Conservation (phyloP, 2,113 vertebrate species). For the Anseranas semipalmata region DNA sequence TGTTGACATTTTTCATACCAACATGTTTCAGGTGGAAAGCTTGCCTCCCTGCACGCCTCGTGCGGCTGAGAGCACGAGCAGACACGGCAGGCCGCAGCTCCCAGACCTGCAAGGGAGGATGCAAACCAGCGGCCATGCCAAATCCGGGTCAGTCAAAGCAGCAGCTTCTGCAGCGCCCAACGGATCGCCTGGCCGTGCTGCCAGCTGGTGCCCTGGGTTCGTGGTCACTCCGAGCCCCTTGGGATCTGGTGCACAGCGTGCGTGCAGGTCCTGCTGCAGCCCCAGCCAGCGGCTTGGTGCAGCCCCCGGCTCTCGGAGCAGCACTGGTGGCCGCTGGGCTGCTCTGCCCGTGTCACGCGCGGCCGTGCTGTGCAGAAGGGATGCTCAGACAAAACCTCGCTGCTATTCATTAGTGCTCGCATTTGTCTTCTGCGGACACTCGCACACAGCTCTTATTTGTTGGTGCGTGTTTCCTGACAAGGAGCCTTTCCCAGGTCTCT, state of each 20-base stretch:
- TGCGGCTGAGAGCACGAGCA: not conserved
- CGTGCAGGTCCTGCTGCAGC: not conserved
- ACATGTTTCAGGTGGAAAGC: not conserved
- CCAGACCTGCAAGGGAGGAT: not conserved
- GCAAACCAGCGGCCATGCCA: not conserved
- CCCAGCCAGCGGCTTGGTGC: not conserved
- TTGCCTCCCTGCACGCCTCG: fast-evolving
- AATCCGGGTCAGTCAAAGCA: not conserved
- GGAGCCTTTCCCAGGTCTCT: not conserved
- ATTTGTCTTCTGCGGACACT: not conserved
- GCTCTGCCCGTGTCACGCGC: not conserved
- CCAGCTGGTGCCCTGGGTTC: not conserved
- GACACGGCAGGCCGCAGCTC: not conserved
- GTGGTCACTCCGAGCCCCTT: not conserved
- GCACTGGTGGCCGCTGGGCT: not conserved
- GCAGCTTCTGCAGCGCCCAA: too few species aligned
- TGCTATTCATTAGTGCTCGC: not conserved
- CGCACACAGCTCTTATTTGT: not conserved
- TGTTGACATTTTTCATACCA: not conserved
- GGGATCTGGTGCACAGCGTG: not conserved
- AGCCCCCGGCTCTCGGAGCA: not conserved
- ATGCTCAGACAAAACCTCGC: not conserved
- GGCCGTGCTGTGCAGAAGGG: not conserved
- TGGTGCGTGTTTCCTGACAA: not conserved
- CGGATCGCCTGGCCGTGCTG: too few species aligned